Percentiles rank a stretch among this genome's conserved stretches.
Conservation (phyloP, 1,140 invertebrate genomes). For the Pararge aegeria region DNA sequence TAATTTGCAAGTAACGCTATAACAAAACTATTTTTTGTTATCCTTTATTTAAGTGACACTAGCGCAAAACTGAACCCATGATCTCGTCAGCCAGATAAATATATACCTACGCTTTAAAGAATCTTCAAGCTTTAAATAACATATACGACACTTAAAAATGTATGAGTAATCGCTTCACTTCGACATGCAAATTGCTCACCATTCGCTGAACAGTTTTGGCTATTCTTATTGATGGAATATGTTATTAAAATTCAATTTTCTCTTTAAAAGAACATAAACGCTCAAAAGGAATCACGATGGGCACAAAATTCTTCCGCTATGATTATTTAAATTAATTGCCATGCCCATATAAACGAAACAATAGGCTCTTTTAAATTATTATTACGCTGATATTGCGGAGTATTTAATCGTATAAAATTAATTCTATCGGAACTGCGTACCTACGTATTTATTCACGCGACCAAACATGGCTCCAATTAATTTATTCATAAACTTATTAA, state of each 20-base stretch:
- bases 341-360: conserved; percentile 9
- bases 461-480: conserved; percentile 1
- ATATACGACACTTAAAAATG: conserved; percentile 16
- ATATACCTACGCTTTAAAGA: no score
- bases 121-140: background rate
- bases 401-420: conserved; percentile 6
- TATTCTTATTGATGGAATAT: conserved; percentile 46
- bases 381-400: background rate
- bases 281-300: conserved; percentile 15
- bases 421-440: conserved; percentile 6
- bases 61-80: no score
- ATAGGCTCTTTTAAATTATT: conserved; percentile 8
- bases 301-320: conserved; percentile 23
- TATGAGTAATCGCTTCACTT: conserved; percentile 25
- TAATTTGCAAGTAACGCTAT: no score
- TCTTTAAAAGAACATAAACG: conserved; percentile 38
- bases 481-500: background rate
- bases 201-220: conserved; percentile 42
- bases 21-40: no score
- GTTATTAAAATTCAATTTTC: conserved; percentile 69
- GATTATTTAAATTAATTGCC: conserved; percentile 15
- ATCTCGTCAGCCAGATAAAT: no score
- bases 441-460: background rate
- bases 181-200: conserved; percentile 50
- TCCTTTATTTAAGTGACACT: no score